Conservation (phyloP, 2,113 vertebrate species). For the Ictidomys tridecemlineatus region DNA sequence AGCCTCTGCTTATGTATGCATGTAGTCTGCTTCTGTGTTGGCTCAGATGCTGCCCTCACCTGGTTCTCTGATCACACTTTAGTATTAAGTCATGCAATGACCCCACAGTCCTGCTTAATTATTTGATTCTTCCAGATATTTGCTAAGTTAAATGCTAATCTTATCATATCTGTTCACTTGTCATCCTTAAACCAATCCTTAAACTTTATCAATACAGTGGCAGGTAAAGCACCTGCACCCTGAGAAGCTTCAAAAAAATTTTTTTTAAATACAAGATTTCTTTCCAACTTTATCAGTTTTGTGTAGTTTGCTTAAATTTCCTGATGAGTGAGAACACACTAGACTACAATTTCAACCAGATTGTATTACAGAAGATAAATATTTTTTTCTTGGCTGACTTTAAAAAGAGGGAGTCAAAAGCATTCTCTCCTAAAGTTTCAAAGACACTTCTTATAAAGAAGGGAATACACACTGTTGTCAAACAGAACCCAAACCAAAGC, state of each 20-base stretch:
- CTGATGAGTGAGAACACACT: not conserved
- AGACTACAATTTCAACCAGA: not conserved
- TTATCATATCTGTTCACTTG: not conserved
- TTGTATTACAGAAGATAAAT: not conserved
- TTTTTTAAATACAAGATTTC: not conserved
- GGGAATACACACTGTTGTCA: not conserved
- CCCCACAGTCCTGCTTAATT: not conserved
- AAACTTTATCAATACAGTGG: not conserved
- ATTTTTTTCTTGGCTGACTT: slow-evolving; percentile 17
- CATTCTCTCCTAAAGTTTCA: slow-evolving; percentile 5
- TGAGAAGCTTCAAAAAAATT: not conserved
- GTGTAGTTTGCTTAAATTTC: not conserved
- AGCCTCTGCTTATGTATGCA: not conserved
- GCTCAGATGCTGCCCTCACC: not conserved
- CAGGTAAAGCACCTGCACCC: not conserved
- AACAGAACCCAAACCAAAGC: slow-evolving; percentile 25
- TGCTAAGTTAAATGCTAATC: not conserved
- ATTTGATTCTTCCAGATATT: not conserved
- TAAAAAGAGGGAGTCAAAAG: slow-evolving; percentile 14
- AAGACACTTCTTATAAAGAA: not conserved
- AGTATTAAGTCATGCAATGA: not conserved
- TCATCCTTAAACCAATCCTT: not conserved
- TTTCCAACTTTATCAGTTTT: not conserved
- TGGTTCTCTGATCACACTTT: not conserved
- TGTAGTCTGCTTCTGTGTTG: not conserved